Evolutionary conservation across 2,888 invertebrate species (phyloP), one percentile per base, ranked within the genome.

Genomic region (Erynnis tages): DNA sequence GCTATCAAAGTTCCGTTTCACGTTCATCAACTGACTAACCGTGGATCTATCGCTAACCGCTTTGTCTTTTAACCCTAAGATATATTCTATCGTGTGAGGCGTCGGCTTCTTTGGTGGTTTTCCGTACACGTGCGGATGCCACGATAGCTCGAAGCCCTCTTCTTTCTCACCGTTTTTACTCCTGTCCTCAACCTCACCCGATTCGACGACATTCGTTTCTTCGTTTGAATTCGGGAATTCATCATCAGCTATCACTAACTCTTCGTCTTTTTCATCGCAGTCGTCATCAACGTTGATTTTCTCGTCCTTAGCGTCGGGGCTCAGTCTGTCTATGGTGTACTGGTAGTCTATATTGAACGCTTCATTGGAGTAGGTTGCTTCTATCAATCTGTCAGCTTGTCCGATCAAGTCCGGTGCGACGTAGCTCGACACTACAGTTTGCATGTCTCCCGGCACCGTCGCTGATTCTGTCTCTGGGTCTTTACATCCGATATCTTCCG

Each of bases 121-220:
- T 1, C 93, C 94, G 76, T 97, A 97, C 14, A 97, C 95, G 78
- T 97, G 97, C 25, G 96, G 95, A 85, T 97, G 97, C 97, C 97
- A 97, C 29, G 95, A 83, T 1, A 73, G 79, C 60, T 82, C 84
- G 1, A 57, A 67, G 2, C 52, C 54, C 16, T 78, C 76, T 13
- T 75, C 71, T 59, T 63, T 71, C 56, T 66, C 74, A 38, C 49
- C 55, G 7, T 49, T 55, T 53, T 57, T 57, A 46, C 44, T 57
- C 45, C 52, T 57, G 34, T 60, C 59, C n/a, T 58, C 59, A 61
- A 60, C 49, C 41, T 59, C 23, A 27, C 34, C 30, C n/a, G 29
- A 29, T 3, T 44, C 50, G 41, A 50, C 27, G 10, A 10, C 43
- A 17, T 41, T 41, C 3, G 29, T 37, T 29, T 50, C 50, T 16